Evolutionary conservation across 2,113 vertebrate species (phyloP).

Genomic region (Paramormyrops kingsleyae): DNA sequence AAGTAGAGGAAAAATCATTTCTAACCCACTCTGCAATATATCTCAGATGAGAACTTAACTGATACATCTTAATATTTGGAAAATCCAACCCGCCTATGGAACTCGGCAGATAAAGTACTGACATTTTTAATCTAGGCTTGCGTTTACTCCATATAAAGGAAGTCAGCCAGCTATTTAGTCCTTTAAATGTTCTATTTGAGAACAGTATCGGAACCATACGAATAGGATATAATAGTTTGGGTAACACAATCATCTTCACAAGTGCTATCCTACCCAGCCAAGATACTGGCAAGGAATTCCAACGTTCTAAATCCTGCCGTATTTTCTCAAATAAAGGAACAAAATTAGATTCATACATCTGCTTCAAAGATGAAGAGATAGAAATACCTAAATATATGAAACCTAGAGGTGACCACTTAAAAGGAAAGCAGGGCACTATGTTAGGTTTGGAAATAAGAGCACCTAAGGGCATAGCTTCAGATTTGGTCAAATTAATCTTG

Average conservation of each 20-base stretch:
- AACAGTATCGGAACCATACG: not conserved
- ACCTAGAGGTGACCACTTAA: not conserved
- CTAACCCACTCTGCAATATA: too few species aligned
- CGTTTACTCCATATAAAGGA: not conserved
- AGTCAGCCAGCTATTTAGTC: not conserved
- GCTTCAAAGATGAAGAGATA: not conserved
- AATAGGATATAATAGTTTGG: too few species aligned
- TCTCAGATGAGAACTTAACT: too few species aligned
- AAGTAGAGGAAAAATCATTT: not conserved
- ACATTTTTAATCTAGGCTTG: not conserved
- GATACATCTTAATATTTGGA: too few species aligned
- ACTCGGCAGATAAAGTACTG: not conserved
- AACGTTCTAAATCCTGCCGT: constrained; percentile 18
- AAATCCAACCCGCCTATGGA: too few species aligned
- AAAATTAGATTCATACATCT: constrained; percentile 22
- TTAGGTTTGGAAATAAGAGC: not conserved
- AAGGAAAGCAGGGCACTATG: not conserved
- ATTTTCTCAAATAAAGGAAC: constrained; percentile 13
- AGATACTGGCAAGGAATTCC: not conserved
- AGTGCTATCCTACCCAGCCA: too few species aligned
- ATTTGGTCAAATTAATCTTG: constrained; percentile 3
- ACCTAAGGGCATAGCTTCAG: not conserved
- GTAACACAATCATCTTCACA: too few species aligned
- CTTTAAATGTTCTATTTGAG: too few species aligned
- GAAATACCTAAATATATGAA: constrained; percentile 13